These are phyloP conservation scores for Hoplostethus atlanticus DNA, from an alignment of 2,797 vertebrate genomes.

Conservation along the genomic window DNA sequence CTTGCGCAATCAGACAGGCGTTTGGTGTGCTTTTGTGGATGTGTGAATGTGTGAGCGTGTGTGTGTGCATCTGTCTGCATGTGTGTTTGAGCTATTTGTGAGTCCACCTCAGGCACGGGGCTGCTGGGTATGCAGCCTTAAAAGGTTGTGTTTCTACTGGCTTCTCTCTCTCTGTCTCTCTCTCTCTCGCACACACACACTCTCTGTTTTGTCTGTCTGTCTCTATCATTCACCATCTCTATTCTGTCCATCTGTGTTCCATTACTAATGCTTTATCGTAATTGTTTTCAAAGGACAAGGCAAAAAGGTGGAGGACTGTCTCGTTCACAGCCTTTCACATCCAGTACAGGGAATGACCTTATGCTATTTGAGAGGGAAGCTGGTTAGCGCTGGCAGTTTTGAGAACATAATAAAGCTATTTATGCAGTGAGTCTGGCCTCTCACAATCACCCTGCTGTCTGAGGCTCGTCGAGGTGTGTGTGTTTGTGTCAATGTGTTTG, in stretches of 20 bases:
- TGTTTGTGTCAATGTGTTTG: constrained; percentile 41
- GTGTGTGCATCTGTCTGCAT: constrained; percentile 65
- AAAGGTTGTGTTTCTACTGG: constrained; percentile 84
- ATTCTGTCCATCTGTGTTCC: constrained; percentile 49
- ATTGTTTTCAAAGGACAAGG: constrained; percentile 59
- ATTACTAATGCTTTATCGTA: constrained; percentile 66
- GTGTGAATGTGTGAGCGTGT: constrained; percentile 37
- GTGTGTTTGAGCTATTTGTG: constrained; percentile 80
- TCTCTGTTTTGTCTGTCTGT: constrained; percentile 56
- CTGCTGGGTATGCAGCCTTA: constrained; percentile 86
- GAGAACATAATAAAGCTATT: constrained; percentile 87
- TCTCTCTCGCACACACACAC: constrained; percentile 22
- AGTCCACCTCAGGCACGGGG: constrained; percentile 78
- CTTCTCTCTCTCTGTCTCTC: constrained; percentile 52
- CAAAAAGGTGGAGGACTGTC: constrained; percentile 54
- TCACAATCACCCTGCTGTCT: constrained; percentile 85
- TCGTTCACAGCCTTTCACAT: constrained; percentile 59
- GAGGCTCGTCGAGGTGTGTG: constrained; percentile 72
- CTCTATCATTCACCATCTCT: constrained; percentile 46
- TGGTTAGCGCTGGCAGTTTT: constrained; percentile 78
- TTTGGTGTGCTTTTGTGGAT: constrained; percentile 48
- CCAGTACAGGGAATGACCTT: constrained; percentile 72
- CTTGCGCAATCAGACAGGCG: constrained; percentile 64
- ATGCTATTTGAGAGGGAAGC: constrained; percentile 79
- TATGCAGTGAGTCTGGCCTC: constrained; percentile 82